Base-by-base conservation (phyloP, 2,888 invertebrate species). In the Leucania comma region DNA sequence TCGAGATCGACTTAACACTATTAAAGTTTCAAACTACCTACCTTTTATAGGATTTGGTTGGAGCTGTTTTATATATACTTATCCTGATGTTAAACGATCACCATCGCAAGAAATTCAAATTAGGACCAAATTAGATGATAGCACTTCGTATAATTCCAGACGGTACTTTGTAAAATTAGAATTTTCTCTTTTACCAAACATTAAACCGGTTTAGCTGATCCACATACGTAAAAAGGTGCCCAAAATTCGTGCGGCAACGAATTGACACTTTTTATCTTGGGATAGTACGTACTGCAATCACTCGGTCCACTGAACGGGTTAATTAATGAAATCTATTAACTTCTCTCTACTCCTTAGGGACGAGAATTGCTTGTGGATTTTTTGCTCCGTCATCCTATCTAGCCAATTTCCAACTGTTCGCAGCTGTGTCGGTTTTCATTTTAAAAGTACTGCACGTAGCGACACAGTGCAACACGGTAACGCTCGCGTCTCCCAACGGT, bases 261-360 rank as follows among this genome's bases (percentile, higher is more conserved):
- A 93, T 93, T 94, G 94, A 92, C 93, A 93, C 92, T 93, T 92
- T 91, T 92, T 91, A 90, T 90, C 90, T 91, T 88, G 90, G 92
- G 90, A 91, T 90, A 89, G 91, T 75, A 78, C 70, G 56, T 89
- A 90, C 91, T 92, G 93, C 95, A 96, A 96, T 96, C 94, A 95
- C 92, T 87, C 94, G 95, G 94, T 93, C 91, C 95, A 94, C 87
- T 94, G 95, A 94, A 93, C 95, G 94, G 92, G 95, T 95, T 96
- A 95, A 96, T 96, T 96, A 96, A 94, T 94, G 95, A 95, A 96
- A 96, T 95, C 95, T 94, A 95, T 95, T 96, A 96, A 95, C 95
- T 93, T 93, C 90, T 92, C 90, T 90, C 88, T 88, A 88, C 92
- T 92, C 93, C 91, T 93, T 89, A 90, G 92, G 91, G 94, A 88